phyloP scores from a whole-genome alignment of 1,140 invertebrate genomes.

The Rhysida immarginata region DNA sequence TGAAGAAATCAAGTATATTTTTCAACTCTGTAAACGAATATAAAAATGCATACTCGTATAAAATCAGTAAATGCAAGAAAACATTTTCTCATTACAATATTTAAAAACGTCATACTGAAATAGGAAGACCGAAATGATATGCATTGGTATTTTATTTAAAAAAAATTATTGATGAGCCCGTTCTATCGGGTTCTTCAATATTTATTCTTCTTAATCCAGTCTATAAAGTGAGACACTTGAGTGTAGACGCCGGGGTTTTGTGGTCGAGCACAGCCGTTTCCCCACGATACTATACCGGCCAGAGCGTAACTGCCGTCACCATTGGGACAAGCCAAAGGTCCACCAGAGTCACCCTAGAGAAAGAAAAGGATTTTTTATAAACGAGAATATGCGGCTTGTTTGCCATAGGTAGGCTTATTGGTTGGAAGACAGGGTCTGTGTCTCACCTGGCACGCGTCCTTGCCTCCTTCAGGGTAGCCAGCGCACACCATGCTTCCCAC shows the following conservation, averaged over 20 bases:
- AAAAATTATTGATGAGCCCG: neutral
- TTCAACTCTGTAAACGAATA: no score
- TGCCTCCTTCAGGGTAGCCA: no score
- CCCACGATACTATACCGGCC: neutral
- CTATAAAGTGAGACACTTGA: neutral
- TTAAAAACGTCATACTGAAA: neutral
- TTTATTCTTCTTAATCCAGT: neutral
- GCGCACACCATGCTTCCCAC: no score
- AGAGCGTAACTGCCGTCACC: neutral
- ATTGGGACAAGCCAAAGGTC: neutral
- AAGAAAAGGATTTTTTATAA: no score
- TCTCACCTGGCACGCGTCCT: no score
- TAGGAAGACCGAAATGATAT: neutral
- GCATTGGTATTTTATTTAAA: neutral
- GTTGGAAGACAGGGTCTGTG: no score
- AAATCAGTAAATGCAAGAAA: no score
- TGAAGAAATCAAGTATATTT: no score
- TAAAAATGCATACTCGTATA: no score
- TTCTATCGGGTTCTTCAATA: neutral
- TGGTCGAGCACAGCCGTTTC: neutral
- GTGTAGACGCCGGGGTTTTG: neutral
- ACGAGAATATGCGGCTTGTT: no score
- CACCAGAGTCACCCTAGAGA: neutral
- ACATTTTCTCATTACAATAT: no score
- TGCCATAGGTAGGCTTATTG: no score